Base-by-base conservation (phyloP, 2,113 vertebrate species). In the Platichthys flesus region DNA sequence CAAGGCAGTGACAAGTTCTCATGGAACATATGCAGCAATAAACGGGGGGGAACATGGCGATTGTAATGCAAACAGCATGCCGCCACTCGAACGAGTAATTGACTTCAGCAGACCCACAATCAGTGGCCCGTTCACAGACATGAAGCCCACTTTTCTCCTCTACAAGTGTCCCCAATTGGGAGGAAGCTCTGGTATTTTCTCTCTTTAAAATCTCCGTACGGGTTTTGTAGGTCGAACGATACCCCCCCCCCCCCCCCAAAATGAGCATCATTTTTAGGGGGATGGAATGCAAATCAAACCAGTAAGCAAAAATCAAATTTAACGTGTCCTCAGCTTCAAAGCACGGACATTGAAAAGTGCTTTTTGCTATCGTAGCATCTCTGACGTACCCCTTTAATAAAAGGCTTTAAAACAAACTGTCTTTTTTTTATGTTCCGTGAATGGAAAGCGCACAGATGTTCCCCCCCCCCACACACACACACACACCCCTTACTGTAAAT, bases 41-140 rank as follows among this genome's bases (percentile, higher is more conserved):
- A 89, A 86, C 67, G 68, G 82, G 26, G 26, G 40, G 63, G 74
- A 89, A 86, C 78, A 85, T 83, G 67, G 83, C 76, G 47, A 76
- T 75, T 73, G 79, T 91, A 91, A 89, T 89, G 88, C 57, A 78
- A 90, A 89, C 86, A 89, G 81, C 16, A 85, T 93, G 90, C 83
- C 60, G 90, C 87, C 91, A 79, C 83, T 90, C 77, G 71, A 62
- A 86, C 63, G 26, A 70, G 66, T 90, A 92, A 93, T 87, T 85
- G 84, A 83, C 86, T 91, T 83, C 89, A 88, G 85, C 82, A 76
- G 74, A 79, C 57, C 61, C 26, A 82, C 71, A 89, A 31, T 90
- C 82, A 85, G 83, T 45, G 71, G 62, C 67, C 75, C 85, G 81
- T 85, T 87, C 70, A 67, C 67, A 68, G 73, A 54, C 76, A 83